Conservation (phyloP, 2,888 invertebrate species). For the Coronaproctus castanopsis region DNA sequence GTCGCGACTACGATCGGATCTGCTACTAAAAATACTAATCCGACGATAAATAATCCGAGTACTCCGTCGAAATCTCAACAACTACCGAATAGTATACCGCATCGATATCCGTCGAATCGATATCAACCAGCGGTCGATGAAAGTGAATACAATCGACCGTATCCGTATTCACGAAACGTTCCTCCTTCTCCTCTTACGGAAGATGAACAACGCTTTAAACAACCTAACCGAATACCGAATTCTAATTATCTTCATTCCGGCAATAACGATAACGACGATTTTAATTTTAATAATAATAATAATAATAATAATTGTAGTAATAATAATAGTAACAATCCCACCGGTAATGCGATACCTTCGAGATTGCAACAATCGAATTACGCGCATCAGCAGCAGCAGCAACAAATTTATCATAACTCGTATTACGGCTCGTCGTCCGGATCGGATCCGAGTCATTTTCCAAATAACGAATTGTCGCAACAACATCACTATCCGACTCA, state of each 20-base stretch:
- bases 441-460: too few species aligned
- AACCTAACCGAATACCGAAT: neutral
- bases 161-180: too few species aligned
- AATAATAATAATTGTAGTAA: neutral
- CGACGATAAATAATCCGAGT: too few species aligned
- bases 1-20: too few species aligned
- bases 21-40: too few species aligned
- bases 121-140: neutral
- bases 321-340: neutral
- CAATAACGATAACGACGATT: neutral
- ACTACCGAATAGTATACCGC: neutral
- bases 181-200: neutral
- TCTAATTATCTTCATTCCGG: neutral
- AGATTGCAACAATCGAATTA: slow-evolving; percentile 34
- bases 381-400: slow-evolving; percentile 29
- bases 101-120: neutral
- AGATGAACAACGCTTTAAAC: neutral
- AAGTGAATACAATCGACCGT: neutral
- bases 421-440: neutral
- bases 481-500: slow-evolving; percentile 1
- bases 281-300: neutral
- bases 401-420: slow-evolving; percentile 18
- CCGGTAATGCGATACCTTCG: slow-evolving; percentile 13
- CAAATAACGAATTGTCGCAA: too few species aligned
- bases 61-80: neutral